Conservation (phyloP, 2,797 vertebrate species). For the Linurgus olivaceus region DNA sequence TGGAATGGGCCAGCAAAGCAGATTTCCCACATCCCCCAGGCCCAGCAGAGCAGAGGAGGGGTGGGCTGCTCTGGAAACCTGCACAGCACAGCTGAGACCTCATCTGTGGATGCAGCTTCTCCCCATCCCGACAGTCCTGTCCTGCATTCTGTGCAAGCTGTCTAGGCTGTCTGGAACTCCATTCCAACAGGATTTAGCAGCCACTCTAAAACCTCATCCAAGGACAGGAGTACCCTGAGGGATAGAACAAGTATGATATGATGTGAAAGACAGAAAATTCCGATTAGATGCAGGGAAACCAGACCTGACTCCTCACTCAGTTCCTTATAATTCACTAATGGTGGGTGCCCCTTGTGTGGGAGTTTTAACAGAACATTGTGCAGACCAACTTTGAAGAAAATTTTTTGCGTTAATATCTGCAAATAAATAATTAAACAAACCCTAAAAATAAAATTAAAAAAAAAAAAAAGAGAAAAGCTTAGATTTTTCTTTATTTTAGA, state of each 20-base stretch:
- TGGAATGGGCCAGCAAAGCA: neutral
- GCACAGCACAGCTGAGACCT: neutral
- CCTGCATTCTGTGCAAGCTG: neutral
- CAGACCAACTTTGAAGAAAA: neutral
- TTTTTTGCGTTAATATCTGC: neutral
- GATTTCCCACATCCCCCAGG: neutral
- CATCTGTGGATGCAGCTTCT: neutral
- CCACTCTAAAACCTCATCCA: neutral
- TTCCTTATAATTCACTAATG: neutral
- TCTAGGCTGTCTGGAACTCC: neutral
- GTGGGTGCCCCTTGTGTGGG: neutral
- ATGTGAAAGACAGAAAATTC: neutral
- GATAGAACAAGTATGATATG: neutral
- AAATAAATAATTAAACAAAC: neutral
- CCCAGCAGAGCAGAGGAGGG: neutral
- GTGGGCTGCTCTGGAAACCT: neutral
- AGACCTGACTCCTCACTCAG: neutral
- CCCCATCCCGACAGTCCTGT: neutral
- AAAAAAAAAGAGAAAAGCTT: neutral
- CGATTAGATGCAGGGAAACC: neutral
- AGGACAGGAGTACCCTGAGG: constrained; percentile 12
- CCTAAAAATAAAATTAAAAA: neutral
- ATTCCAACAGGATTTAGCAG: constrained; percentile 6
- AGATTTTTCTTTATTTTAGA: neutral
- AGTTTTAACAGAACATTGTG: neutral